Conservation (phyloP, 64 coral and sea anemone species). For the Pachyseris speciosa region DNA sequence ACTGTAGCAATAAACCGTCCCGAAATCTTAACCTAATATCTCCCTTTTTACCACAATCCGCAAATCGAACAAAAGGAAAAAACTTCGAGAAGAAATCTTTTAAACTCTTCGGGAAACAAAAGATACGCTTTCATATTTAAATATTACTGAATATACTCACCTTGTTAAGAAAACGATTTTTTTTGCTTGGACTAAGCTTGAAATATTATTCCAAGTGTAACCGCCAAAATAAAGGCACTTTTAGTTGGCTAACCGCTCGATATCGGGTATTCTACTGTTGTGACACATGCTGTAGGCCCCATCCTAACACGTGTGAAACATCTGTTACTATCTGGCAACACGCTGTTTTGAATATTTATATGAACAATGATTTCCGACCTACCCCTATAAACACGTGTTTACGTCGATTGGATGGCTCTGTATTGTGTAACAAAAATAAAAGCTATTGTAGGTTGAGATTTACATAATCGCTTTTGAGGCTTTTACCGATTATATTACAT, state of each 20-base stretch:
- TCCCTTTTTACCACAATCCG: no score
- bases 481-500: no score
- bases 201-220: neutral
- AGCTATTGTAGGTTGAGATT: neutral
- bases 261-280: constrained; percentile 5
- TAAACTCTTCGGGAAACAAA: neutral
- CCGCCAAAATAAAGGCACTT: neutral
- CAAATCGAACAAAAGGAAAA: neutral
- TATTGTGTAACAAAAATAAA: neutral
- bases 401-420: neutral
- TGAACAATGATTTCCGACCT: neutral
- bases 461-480: no score
- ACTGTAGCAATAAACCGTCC: no score
- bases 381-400: neutral
- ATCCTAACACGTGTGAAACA: constrained; percentile 17
- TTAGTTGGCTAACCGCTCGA: neutral
- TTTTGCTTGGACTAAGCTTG: neutral
- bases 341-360: constrained; percentile 35
- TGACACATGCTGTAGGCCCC: constrained; percentile 5
- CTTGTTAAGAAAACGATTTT: neutral
- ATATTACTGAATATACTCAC: neutral
- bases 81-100: neutral
- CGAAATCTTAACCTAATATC: no score
- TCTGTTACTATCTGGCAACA: constrained; percentile 19
- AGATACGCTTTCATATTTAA: neutral